These are phyloP conservation scores for Pasiphila rectangulata DNA, from an alignment of 2,888 invertebrate genomes.

Conservation along the genomic window DNA sequence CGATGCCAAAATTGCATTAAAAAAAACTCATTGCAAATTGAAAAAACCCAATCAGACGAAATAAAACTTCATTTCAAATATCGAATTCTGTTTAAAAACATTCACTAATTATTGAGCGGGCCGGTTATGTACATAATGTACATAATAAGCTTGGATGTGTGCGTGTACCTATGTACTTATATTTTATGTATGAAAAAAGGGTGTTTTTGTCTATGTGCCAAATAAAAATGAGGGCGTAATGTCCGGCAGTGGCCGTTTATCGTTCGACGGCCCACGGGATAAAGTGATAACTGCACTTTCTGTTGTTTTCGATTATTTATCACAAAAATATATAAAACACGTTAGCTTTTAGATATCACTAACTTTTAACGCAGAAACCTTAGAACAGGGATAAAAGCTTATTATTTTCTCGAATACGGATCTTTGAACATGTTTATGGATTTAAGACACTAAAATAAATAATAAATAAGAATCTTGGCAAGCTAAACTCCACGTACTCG, in stretches of 20 bases:
- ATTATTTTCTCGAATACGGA: too few species aligned
- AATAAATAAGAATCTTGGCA: not conserved
- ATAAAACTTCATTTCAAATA: slow-evolving; percentile 76
- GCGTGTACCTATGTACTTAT: slow-evolving; percentile 58
- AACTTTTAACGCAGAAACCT: too few species aligned
- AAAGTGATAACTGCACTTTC: slow-evolving; percentile 40
- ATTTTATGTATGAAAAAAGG: slow-evolving; percentile 68
- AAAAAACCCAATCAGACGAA: slow-evolving; percentile 41
- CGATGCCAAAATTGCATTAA: slow-evolving; percentile 27
- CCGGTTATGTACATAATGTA: slow-evolving; percentile 38
- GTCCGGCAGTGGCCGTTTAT: slow-evolving; percentile 74
- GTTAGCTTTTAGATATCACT: too few species aligned
- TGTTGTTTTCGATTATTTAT: slow-evolving; percentile 4
- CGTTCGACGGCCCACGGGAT: slow-evolving; percentile 42
- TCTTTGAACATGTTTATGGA: too few species aligned
- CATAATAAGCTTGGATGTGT: slow-evolving; percentile 43
- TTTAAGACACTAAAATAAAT: not conserved
- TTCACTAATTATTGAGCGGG: slow-evolving; percentile 73
- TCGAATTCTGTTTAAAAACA: slow-evolving; percentile 72
- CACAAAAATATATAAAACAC: not conserved
- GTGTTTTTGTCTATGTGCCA: slow-evolving; percentile 79
- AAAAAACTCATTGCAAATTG: slow-evolving; percentile 31
- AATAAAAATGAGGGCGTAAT: slow-evolving; percentile 80
- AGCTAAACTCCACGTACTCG: not conserved
- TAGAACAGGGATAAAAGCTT: too few species aligned